Base-by-base conservation (phyloP, 2,888 invertebrate genomes). In the Pyrrhia umbra region DNA sequence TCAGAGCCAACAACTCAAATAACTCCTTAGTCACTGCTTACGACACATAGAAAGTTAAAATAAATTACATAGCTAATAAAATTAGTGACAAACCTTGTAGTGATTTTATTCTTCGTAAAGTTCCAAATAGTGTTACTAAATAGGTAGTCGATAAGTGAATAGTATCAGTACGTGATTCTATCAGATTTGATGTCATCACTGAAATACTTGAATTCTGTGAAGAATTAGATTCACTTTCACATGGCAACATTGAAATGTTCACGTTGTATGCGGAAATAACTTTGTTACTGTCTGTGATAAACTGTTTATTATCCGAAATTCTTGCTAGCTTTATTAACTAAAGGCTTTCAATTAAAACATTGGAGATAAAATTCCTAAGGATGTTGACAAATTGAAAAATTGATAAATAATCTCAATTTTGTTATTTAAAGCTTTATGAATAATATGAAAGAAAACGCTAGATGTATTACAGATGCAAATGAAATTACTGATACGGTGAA, bases 191-290 rank as follows among this genome's bases (percentile, higher is more conserved):
- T 39, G 50, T 30, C 23, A 15, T 2, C 8, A 25, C 23, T 47
- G 34, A 45, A 50, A 85, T 83, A 84, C 79, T 61, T 69, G 63
- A 84, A 81, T 83, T 85, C 75, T 73, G 64, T 68, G 71, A 68
- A 74, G 71, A 83, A 88, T 91, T 89, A 74, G 87, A 83, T 84
- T 68, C 88, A 90, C 91, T 91, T 91, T 91, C 91, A 82, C 88
- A 10, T 8, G 3, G 5, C 23, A 40, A 49, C 18, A 34, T 34
- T 23, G 4, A 37, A 56, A 47, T 51, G 27, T n/a, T 27, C 23
- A 25, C n/a, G 15, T 30, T 50, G 27, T 49, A 52, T 5, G 15
- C 34, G 52, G 74, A 67, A 67, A 67, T 64, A 8, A 34, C 10
- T 34, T 16, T 27, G 10, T 47, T 13, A 47, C 27, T 23, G 46